phyloP scores from a whole-genome alignment of 2,113 vertebrate genomes.

The Lutjanus erythropterus region DNA sequence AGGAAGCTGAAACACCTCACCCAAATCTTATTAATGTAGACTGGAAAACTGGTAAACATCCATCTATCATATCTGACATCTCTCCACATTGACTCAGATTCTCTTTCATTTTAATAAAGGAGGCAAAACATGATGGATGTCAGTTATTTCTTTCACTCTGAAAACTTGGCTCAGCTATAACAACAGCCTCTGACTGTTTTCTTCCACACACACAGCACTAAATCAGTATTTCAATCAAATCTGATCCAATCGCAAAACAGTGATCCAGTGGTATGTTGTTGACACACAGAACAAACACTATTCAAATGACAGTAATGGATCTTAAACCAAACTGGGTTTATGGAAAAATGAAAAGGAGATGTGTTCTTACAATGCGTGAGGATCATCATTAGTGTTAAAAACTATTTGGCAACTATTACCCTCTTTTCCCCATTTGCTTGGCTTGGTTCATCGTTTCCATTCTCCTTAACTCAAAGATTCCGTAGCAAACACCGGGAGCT shows the following conservation, averaged over 20 bases:
- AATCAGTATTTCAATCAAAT: background rate
- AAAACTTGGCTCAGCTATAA: background rate
- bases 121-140: background rate
- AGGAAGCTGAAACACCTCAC: background rate
- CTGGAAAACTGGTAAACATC: background rate
- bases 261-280: background rate
- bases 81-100: background rate
- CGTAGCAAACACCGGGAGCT: background rate
- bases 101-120: background rate
- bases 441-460: background rate
- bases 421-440: background rate
- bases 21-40: background rate
- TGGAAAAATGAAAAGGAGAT: background rate
- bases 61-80: background rate
- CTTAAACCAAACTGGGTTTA: background rate
- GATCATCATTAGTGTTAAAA: conserved; percentile 11
- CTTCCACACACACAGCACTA: background rate
- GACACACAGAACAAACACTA: background rate
- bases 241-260: background rate
- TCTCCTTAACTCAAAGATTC: conserved; percentile 25
- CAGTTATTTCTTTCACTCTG: background rate
- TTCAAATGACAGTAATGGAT: background rate
- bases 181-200: background rate
- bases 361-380: background rate
- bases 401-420: background rate